Evolutionary conservation across 2,888 invertebrate genomes (phyloP).

Genomic region (Eupithecia centaureata): DNA sequence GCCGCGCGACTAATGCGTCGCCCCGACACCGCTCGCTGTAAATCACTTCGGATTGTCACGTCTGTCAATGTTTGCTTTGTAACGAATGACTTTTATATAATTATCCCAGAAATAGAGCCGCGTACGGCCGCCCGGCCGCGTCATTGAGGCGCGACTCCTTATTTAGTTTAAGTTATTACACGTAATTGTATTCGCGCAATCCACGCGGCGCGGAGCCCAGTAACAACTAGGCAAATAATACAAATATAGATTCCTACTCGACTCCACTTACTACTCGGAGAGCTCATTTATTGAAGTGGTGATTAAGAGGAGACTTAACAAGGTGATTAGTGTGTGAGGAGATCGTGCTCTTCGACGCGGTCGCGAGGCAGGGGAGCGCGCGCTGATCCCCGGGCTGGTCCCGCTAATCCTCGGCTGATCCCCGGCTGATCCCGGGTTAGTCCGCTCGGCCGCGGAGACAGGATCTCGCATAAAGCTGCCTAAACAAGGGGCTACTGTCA

Average conservation of each 20-base stretch:
- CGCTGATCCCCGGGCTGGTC: not conserved
- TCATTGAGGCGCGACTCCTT: not conserved
- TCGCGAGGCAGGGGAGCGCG: not conserved
- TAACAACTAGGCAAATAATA: not conserved
- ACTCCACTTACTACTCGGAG: not conserved
- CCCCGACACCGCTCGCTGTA: slow-evolving; percentile 47
- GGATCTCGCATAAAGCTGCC: slow-evolving; percentile 1
- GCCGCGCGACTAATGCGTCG: slow-evolving; percentile 52
- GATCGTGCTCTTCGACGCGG: not conserved
- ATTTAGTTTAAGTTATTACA: not conserved
- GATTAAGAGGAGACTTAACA: too few species aligned
- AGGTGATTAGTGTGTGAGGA: too few species aligned
- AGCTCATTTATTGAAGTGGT: not conserved
- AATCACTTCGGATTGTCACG: slow-evolving; percentile 47
- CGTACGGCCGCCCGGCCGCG: slow-evolving; percentile 5
- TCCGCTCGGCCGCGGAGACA: slow-evolving; percentile 7
- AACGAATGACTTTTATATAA: slow-evolving; percentile 44
- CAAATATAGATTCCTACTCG: not conserved
- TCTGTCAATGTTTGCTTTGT: slow-evolving; percentile 41
- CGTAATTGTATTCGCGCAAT: not conserved
- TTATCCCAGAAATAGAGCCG: slow-evolving; percentile 39
- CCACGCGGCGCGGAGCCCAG: not conserved
- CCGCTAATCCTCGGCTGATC: not conserved
- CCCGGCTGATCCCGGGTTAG: slow-evolving; percentile 34
- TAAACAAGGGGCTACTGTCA: slow-evolving; percentile 38